Base-by-base conservation (phyloP, 1,140 invertebrate species). In the Vanessa tameamea region DNA sequence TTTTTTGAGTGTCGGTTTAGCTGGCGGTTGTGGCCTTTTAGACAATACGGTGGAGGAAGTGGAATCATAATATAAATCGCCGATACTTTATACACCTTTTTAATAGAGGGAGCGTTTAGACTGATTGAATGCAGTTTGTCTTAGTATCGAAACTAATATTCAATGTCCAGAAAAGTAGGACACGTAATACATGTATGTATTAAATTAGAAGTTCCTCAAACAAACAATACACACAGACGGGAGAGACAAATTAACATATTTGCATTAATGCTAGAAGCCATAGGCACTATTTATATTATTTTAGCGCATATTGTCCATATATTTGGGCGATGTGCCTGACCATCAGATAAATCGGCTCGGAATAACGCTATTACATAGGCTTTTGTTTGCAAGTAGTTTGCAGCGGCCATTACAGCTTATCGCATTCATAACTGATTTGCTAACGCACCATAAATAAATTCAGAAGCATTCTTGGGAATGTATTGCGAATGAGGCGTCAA, bases 291-390 rank as follows among this genome's bases (percentile, higher is more conserved):
- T 50, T 61, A 63, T 69, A 57, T 59, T 43, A 43, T 57, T 61
- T 69, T 51, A 69, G 37, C 37, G 71, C 69, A 74, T 71, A 77
- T 69, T 82, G 75, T 84, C 81, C 86, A 87, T 87, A 85, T 84
- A 89, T 87, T 87, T 76, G 64, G 82, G 69, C 82, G 7, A 43
- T 76, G 80, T 23, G 82, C 80, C 82, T 43, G 37, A 43, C 80
- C 76, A 89, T 88, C 85, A 84, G 86, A 89, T 89, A 88, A 89
- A 85, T 86, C 76, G 83, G 63, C 66, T 73, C 76, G 77, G 83
- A 86, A 84, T 84, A 82, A 84, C 80, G 84, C 83, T 83, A 86
- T 87, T 82, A 87, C 72, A 79, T 80, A 80, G 82, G 82, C 87
- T 84, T 86, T 89, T 89, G 87, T 89, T 85, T 78, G 68, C 64